A percentile compares a stretch with the other conserved stretches of the same genome.
Conservation (phyloP, 2,888 invertebrate species). For the Thereva unica region DNA sequence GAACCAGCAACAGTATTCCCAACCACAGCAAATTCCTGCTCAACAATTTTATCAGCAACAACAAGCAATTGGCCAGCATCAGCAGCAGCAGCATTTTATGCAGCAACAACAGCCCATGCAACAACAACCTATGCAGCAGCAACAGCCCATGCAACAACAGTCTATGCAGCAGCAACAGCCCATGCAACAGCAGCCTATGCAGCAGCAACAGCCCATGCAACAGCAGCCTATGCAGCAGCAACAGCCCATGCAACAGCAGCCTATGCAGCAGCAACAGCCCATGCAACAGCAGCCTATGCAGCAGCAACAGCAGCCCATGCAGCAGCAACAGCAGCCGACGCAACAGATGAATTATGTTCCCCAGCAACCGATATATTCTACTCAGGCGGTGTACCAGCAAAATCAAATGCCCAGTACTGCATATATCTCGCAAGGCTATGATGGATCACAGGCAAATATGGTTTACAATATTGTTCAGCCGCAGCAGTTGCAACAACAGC, state of each 20-base stretch:
- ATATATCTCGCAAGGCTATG: too few species aligned
- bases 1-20: conserved; percentile 46
- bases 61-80: conserved; percentile 45
- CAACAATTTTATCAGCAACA: conserved; percentile 52
- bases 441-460: too few species aligned
- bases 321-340: conserved; percentile 47
- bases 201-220: conserved; percentile 21
- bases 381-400: background rate
- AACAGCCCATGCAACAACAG: conserved; percentile 56
- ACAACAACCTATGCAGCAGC: conserved; percentile 47
- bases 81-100: conserved; percentile 53
- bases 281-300: conserved; percentile 57
- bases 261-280: conserved; percentile 1
- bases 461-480: conserved; percentile 47
- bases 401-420: too few species aligned
- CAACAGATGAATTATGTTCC: conserved; percentile 57
- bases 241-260: conserved; percentile 50
- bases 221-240: conserved; percentile 60
- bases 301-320: conserved; percentile 61
- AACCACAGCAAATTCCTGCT: conserved; percentile 36
- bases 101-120: conserved; percentile 11
- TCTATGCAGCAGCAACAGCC: conserved; percentile 53
- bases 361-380: background rate
- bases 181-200: background rate
- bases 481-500: conserved; percentile 57